Evolutionary conservation across 2,797 vertebrate genomes (phyloP).

Genomic region (Coendou prehensilis): DNA sequence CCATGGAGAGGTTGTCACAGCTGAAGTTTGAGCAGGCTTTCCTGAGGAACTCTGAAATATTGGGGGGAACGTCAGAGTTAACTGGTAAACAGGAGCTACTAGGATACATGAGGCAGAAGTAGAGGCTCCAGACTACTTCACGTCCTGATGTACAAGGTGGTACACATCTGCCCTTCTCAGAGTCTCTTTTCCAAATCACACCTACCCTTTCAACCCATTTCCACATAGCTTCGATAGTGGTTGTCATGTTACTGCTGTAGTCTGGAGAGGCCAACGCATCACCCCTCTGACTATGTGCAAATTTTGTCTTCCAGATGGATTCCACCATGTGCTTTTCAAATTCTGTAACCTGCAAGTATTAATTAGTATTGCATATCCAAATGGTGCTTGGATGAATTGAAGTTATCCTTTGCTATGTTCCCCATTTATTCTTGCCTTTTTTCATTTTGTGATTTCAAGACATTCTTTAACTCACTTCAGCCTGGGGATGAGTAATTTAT

Average conservation of each 20-base stretch:
- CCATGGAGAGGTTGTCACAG: background rate
- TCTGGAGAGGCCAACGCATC: background rate
- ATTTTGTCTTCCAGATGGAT: background rate
- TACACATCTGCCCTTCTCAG: background rate
- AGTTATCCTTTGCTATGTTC: background rate
- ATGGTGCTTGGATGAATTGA: background rate
- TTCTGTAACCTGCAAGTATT: background rate
- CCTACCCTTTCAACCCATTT: background rate
- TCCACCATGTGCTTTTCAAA: background rate
- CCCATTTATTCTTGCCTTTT: background rate
- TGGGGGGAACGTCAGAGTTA: fast-evolving
- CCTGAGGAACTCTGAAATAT: background rate
- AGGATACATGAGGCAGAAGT: background rate
- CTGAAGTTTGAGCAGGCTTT: background rate
- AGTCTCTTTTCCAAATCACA: conserved; percentile 25
- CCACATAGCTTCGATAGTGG: background rate
- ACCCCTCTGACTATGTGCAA: background rate
- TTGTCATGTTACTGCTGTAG: background rate
- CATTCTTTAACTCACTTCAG: background rate
- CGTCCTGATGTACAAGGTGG: background rate
- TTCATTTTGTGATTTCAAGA: background rate
- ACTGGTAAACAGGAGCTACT: background rate
- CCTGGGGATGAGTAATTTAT: background rate
- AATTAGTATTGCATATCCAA: background rate
- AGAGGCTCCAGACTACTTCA: background rate